Evolutionary conservation across 2,113 vertebrate species (phyloP).

Genomic region (Pomatostomus ruficeps): DNA sequence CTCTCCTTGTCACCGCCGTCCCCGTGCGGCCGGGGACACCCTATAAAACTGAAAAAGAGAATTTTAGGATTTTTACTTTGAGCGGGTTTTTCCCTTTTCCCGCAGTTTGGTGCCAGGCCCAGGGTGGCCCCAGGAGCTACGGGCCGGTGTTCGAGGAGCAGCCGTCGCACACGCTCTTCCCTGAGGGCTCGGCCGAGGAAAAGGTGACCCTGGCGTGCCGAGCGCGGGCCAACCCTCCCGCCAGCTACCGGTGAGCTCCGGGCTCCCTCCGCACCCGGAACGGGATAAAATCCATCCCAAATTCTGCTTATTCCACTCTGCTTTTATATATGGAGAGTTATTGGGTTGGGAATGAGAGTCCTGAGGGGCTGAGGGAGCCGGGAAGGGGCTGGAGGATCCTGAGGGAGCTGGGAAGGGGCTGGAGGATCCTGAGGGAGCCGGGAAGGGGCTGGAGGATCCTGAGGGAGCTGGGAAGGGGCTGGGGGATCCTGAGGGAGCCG

Average conservation of each 20-base stretch:
- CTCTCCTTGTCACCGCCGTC: neutral
- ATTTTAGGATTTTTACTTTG: neutral
- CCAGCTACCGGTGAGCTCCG: slow-evolving; percentile 82
- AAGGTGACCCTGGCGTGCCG: slow-evolving; percentile 86
- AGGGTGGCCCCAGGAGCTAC: slow-evolving; percentile 67
- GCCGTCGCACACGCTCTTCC: slow-evolving; percentile 85
- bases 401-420: neutral
- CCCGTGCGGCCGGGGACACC: neutral
- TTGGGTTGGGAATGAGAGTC: neutral
- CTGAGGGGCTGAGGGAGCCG: neutral
- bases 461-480: neutral
- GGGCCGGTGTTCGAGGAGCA: slow-evolving; percentile 95
- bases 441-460: too few relatives aligned
- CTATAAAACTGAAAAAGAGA: neutral
- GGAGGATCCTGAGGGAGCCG: neutral
- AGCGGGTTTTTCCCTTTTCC: neutral
- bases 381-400: neutral
- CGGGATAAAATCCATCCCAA: accelerated
- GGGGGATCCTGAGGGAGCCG: neutral
- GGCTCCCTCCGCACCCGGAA: neutral
- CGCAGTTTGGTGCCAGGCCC: slow-evolving; percentile 61
- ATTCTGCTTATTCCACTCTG: accelerated
- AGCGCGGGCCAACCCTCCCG: slow-evolving; percentile 88
- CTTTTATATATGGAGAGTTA: accelerated
- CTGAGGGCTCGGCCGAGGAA: slow-evolving; percentile 87